Evolutionary conservation across 2,888 invertebrate genomes (phyloP), one percentile per base, ranked within the genome.

Genomic region (Nymphalis urticae): DNA sequence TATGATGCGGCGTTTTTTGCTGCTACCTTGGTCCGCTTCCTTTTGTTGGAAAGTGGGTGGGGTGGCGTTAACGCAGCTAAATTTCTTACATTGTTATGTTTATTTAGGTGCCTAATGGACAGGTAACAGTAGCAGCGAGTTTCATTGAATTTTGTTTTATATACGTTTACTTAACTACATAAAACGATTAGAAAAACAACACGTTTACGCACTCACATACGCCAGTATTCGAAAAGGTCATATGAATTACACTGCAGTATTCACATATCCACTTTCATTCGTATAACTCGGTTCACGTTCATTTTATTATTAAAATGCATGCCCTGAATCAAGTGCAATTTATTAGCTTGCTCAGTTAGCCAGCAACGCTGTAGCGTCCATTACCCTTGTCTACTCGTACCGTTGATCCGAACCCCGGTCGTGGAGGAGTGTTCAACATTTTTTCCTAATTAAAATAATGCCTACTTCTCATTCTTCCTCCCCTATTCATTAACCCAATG

Each of bases 381-480:
- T 74, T 74, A 75, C 74, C 71, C 74, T 64, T 70, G 73, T 73
- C 70, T 70, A 68, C 68, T 71, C 72, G 64, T 67, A 68, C 50
- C 72, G 67, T 64, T 69, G 72, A 72, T 71, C 70, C 73, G 72
- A 68, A 72, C 72, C 76, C 80, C 68, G 74, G 75, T 75, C 81
- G 82, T 82, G 80, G 82, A 82, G 82, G 82, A 78, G 77, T 80
- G 74, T 72, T 78, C 79, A 82, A 78, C 79, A 79, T 85, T 88
- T 89, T 90, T 90, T 89, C 89, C 90, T 90, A 90, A 92, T 91
- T 91, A 91, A 90, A 90, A 90, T 90, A 91, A 91, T 91, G 89
- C 87, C 84, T 88, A 83, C 84, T 85, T 87, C 86, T 85, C 86
- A 83, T 86, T 86, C 85, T 88, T 87, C 75, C 79, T 84, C 87